Conservation (phyloP, 1,140 invertebrate species). For the Paraescarpia echinospica region DNA sequence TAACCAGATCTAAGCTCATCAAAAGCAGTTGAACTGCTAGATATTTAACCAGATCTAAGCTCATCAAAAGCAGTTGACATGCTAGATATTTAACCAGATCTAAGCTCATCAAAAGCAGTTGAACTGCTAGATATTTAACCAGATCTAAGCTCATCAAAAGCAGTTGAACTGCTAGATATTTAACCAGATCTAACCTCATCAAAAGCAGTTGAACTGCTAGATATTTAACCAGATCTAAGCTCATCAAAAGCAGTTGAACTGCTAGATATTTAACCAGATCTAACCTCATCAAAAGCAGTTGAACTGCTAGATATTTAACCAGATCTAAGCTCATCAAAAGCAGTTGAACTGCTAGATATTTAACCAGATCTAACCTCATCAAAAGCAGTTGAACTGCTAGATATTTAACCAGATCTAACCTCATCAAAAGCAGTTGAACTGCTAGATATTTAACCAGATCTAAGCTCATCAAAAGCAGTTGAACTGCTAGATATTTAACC, state of each 20-base stretch:
- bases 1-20: not conserved
- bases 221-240: not conserved
- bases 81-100: not conserved
- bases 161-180: not conserved
- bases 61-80: not conserved
- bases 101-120: not conserved
- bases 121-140: not conserved
- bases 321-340: not conserved
- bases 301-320: not conserved
- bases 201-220: not conserved
- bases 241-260: not conserved
- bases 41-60: not conserved
- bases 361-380: not conserved
- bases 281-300: not conserved
- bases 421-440: not conserved
- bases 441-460: not conserved
- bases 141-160: not conserved
- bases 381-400: not conserved
- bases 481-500: not conserved
- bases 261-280: not conserved
- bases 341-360: not conserved
- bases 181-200: not conserved
- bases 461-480: not conserved
- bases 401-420: not conserved
- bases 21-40: not conserved